These are phyloP conservation scores for Drosophila setosimentum DNA, from an alignment of 2,888 invertebrate species.

Conservation along the genomic window DNA sequence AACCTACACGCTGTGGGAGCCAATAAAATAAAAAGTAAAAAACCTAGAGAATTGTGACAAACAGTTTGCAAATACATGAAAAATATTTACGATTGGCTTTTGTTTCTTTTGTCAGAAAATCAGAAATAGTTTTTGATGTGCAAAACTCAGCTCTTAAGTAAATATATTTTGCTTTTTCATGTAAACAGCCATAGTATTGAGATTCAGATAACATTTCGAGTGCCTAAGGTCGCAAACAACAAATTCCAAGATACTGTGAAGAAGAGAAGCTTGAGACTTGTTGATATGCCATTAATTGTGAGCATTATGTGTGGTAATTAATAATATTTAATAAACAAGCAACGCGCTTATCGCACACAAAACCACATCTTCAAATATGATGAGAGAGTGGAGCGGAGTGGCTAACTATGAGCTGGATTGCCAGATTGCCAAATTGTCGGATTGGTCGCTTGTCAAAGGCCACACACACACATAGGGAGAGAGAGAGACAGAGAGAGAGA, in stretches of 20 bases:
- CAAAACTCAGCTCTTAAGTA: neutral
- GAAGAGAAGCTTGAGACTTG: slow-evolving; percentile 3
- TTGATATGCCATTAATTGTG: slow-evolving; percentile 16
- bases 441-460: slow-evolving; percentile 34
- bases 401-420: slow-evolving; percentile 12
- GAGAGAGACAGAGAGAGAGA: neutral
- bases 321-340: slow-evolving; percentile 75
- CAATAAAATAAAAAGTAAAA: neutral
- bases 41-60: neutral
- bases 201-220: neutral
- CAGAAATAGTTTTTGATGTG: neutral
- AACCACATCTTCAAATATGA: slow-evolving; percentile 6
- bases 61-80: neutral
- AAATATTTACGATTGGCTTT: neutral
- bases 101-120: neutral
- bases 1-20: neutral
- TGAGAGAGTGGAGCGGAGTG: neutral
- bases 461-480: slow-evolving; percentile 19
- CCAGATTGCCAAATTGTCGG: slow-evolving; percentile 8
- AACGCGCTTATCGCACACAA: slow-evolving; percentile 26
- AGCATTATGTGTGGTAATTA: slow-evolving; percentile 57
- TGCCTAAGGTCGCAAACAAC: neutral
- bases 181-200: neutral
- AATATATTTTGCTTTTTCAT: neutral
- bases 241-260: neutral